Evolutionary conservation across 2,888 invertebrate genomes (phyloP), one percentile per base, ranked within the genome.

Genomic region (Pyrochroa serraticornis): DNA sequence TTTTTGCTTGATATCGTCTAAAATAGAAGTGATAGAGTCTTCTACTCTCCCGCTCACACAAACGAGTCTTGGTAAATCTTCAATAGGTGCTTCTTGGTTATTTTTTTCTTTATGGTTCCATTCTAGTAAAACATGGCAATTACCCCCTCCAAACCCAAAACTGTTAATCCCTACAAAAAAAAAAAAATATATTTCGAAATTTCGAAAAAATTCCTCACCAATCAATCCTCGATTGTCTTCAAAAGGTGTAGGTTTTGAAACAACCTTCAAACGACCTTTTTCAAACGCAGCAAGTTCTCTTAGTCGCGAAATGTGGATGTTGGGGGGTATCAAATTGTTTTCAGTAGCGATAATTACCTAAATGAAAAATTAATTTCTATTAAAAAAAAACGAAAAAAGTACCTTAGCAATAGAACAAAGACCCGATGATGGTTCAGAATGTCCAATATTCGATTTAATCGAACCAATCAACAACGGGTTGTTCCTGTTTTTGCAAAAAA

Each of bases 391-490:
- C 36, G 6, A 47, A 5, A 3, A 51, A 6, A 50, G 5, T 6
- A 33, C 50, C 39, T 58, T 58, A 33, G 44, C 86, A 58, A 95
- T 75, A 0, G 92, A 89, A 66, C 91, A 91, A 3, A 94, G 81
- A 8, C 94, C 92, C 3, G 92, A 90, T 1, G 88, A 87, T 1
- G 95, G 90, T 75, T 97, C 97, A 0, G 92, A 85, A 77, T 97
- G 97, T 0, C 97, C 97, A 77, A 96, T 83, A 78, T 95, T 97
- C 0, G 95, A 94, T 75, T 97, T 97, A 32, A 95, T 87, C 0
- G 95, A 93, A 1, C 96, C 96, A 53, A 97, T 90, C 49, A 85
- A 80, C 0, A 96, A 83, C 0, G 95, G 91, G 0, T 84, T 86
- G n/a, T 53, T 44, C 33, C 94, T 83, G n/a, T 86, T 86, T 2